Percentiles rank a stretch among this genome's conserved stretches.
phyloP scores from a whole-genome alignment of 2,888 invertebrate species.

The Mactromeris polynyma region DNA sequence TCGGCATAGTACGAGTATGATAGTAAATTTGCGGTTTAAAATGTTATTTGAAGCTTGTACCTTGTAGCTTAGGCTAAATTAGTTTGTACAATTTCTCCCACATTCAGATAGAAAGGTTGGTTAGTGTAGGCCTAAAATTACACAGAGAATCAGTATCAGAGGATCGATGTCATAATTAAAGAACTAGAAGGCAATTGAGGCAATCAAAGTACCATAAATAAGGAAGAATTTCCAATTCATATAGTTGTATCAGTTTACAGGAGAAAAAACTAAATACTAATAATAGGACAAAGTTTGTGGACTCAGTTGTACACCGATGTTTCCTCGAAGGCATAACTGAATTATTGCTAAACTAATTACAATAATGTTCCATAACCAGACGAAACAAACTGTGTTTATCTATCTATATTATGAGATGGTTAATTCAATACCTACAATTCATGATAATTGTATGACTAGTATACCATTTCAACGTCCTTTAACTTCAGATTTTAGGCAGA shows the following conservation, averaged over 20 bases:
- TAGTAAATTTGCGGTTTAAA: too few species aligned
- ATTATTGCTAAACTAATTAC: conserved; percentile 8
- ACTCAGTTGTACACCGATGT: background rate
- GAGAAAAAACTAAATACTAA: background rate
- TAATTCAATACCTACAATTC: conserved; percentile 8
- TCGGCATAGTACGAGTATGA: too few species aligned
- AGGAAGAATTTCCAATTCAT: background rate
- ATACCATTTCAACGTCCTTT: background rate
- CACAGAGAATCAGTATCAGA: background rate
- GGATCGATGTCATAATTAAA: background rate
- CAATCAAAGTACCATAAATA: background rate
- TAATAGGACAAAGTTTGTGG: background rate
- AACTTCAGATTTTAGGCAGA: background rate
- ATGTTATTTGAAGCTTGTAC: too few species aligned
- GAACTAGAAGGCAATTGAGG: background rate
- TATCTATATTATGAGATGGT: background rate
- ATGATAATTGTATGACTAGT: background rate
- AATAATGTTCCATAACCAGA: background rate
- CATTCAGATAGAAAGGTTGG: too few species aligned
- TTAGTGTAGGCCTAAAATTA: background rate
- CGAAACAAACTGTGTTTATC: conserved; percentile 9
- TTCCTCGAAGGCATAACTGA: background rate
- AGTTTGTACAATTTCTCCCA: too few species aligned
- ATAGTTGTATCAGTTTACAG: background rate
- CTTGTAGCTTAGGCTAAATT: too few species aligned